Conservation (phyloP, 1,140 invertebrate genomes). For the Lepidurus couesii region DNA sequence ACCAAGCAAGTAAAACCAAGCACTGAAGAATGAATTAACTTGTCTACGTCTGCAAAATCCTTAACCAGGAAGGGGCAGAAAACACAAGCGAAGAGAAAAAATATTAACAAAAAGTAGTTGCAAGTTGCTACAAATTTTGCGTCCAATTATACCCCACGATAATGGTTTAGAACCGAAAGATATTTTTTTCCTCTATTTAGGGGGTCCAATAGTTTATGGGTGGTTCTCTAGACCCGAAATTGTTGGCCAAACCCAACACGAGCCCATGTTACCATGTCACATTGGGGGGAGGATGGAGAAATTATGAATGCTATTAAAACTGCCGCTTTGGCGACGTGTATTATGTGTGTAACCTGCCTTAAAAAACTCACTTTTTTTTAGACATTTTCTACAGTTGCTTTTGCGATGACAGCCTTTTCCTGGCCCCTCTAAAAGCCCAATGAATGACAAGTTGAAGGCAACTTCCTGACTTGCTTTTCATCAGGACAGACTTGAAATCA, state of each 20-base stretch:
- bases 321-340: slow-evolving; percentile 1
- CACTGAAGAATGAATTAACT: not conserved
- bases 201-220: not conserved
- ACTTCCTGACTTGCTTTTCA: slow-evolving; percentile 8
- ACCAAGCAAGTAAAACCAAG: not conserved
- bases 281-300: slow-evolving; percentile 8
- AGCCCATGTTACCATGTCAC: not conserved
- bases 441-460: slow-evolving; percentile 9
- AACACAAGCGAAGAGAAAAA: not conserved
- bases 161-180: not conserved
- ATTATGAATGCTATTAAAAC: slow-evolving; percentile 5
- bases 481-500: not conserved
- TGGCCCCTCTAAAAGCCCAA: not conserved
- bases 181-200: not conserved
- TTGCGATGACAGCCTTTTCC: not conserved
- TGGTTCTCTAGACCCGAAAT: not conserved
- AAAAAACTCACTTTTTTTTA: not conserved
- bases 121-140: not conserved
- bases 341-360: not conserved
- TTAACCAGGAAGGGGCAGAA: not conserved
- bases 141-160: not conserved
- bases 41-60: slow-evolving; percentile 15
- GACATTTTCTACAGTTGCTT: not conserved
- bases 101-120: not conserved
- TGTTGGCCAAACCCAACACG: slow-evolving; percentile 1